A percentile compares a stretch with the other conserved stretches of the same genome.
These are phyloP conservation scores for Sardina pilchardus DNA, from an alignment of 2,113 vertebrate genomes.

Conservation along the genomic window DNA sequence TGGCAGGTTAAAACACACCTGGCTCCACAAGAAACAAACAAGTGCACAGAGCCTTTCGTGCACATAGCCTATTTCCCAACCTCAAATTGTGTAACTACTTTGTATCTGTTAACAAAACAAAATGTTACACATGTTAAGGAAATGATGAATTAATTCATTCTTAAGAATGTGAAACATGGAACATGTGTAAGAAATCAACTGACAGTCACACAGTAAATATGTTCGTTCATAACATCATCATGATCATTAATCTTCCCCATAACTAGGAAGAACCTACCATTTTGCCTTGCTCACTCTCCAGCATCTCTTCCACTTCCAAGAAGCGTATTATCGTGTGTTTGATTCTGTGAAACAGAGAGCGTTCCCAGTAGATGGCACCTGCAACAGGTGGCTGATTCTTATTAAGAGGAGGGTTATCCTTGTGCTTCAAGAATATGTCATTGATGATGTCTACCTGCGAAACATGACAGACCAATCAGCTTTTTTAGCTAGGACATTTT, in stretches of 20 bases:
- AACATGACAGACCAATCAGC: conserved; percentile 10
- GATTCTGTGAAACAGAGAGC: conserved; percentile 77
- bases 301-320: conserved; percentile 75
- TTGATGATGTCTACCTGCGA: conserved; percentile 78
- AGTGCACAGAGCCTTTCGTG: too few relatives aligned
- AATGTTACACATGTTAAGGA: too few relatives aligned
- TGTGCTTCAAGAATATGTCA: conserved; percentile 75
- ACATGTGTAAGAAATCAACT: too few relatives aligned
- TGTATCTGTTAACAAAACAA: too few relatives aligned
- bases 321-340: conserved; percentile 80
- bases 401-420: conserved; percentile 75
- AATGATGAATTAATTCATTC: too few relatives aligned
- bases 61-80: too few relatives aligned
- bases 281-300: conserved; percentile 71
- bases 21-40: too few relatives aligned
- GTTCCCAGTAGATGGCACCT: conserved; percentile 86
- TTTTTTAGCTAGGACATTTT: neutral
- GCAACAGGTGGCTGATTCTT: conserved; percentile 83
- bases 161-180: too few relatives aligned
- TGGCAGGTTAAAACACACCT: too few relatives aligned
- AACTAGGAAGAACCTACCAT: conserved; percentile 59
- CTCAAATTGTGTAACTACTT: too few relatives aligned
- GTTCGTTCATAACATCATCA: too few relatives aligned
- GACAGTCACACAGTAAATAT: too few relatives aligned
- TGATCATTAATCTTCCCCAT: neutral